A percentile compares a stretch with the other conserved stretches of the same genome.
These are phyloP conservation scores for Drosophila nebulosa DNA, from an alignment of 1,140 invertebrate genomes.

Conservation along the genomic window DNA sequence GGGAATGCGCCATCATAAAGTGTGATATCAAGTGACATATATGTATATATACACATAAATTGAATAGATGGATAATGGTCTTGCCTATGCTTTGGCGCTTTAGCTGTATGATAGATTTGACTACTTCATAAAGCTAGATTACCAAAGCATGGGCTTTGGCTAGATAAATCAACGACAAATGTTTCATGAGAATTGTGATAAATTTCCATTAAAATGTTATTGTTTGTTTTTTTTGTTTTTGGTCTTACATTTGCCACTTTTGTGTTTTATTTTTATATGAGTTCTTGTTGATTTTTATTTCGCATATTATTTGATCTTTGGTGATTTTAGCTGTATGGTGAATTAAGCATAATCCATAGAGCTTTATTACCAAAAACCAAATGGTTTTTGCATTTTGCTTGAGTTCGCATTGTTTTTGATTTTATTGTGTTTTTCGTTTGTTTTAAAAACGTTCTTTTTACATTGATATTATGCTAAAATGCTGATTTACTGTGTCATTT, in stretches of 20 bases:
- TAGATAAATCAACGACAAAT: constrained; percentile 4
- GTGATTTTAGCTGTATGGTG: constrained; percentile 81
- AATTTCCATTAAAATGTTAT: background rate
- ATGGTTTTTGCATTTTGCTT: constrained; percentile 75
- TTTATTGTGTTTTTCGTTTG: background rate
- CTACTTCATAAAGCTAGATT: constrained; percentile 95
- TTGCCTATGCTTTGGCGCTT: constrained; percentile 93
- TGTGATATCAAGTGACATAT: constrained; percentile 4
- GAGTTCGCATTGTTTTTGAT: constrained; percentile 16
- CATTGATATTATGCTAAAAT: background rate
- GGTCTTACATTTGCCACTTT: background rate
- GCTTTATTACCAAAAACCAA: constrained; percentile 81
- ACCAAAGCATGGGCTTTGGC: constrained; percentile 89
- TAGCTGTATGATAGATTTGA: constrained; percentile 93
- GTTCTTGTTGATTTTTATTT: constrained; percentile 28
- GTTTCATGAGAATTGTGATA: background rate
- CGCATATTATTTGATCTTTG: constrained; percentile 81
- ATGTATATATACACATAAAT: too few species aligned
- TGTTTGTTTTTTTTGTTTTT: background rate
- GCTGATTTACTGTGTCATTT: background rate
- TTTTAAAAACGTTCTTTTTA: background rate
- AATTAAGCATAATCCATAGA: constrained; percentile 66
- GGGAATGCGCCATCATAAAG: constrained; percentile 12
- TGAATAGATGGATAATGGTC: background rate
- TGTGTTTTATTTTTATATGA: constrained; percentile 19